Percentiles rank a stretch among this genome's conserved stretches.
Evolutionary conservation across 2,888 invertebrate species (phyloP).

Genomic region (Pinctada fucata): DNA sequence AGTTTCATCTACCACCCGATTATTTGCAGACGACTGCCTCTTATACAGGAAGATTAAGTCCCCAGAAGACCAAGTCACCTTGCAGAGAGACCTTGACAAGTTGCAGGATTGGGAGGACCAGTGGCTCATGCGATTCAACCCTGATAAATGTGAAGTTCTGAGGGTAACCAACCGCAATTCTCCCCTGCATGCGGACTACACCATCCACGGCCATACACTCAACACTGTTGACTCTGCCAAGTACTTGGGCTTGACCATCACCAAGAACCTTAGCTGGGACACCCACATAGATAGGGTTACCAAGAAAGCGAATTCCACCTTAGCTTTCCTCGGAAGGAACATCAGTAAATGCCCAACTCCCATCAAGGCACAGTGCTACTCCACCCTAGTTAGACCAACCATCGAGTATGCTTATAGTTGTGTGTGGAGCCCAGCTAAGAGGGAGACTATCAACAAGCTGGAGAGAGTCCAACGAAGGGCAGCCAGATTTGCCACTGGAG

Average conservation of each 20-base stretch:
- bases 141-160: slow-evolving; percentile 1
- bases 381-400: background rate
- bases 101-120: background rate
- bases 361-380: slow-evolving; percentile 1
- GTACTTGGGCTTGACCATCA: background rate
- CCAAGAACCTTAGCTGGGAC: slow-evolving; percentile 1
- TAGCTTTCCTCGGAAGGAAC: background rate
- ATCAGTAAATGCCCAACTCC: background rate
- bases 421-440: slow-evolving; percentile 8
- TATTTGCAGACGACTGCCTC: slow-evolving; percentile 1
- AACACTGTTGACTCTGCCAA: background rate
- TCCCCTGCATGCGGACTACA: background rate
- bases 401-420: slow-evolving; percentile 2
- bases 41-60: background rate
- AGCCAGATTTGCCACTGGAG: slow-evolving; percentile 4
- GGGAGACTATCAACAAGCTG: background rate
- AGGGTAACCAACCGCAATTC: background rate
- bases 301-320: background rate
- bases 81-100: background rate
- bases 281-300: background rate
- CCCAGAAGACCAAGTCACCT: background rate
- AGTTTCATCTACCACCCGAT: background rate
- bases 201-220: background rate
- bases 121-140: background rate
- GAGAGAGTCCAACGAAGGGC: slow-evolving; percentile 4